Evolutionary conservation across 1,140 invertebrate genomes (phyloP), one percentile per base, ranked within the genome.

Genomic region (Portunus trituberculatus): DNA sequence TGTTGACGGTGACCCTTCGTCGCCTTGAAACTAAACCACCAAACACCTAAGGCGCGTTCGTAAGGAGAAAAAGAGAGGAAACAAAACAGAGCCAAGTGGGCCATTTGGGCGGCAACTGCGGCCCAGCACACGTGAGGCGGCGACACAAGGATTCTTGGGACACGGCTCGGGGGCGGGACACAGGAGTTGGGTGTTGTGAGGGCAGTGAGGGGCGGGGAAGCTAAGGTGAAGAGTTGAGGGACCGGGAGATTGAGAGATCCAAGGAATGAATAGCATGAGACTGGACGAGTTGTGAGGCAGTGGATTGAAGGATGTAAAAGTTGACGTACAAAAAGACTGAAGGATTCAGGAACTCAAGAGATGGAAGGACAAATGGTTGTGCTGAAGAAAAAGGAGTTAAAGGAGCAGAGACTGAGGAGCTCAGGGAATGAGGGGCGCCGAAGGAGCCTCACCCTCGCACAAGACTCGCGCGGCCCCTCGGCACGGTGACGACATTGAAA

Each of bases 381-480:
- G 25, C 0, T 76, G 67, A 76, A n/a, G 25, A 20, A 12, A 14
- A 14, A 59, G 52, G 8, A 76, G 67, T n/a, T 7, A n/a, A n/a
- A 76, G 20, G 67, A 25, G 10, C 3, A n/a, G 1, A 25, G 67
- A 76, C 20, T 76, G 20, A 7, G 25, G 25, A 8, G 67, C 20
- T n/a, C 10, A 76, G 67, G 20, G 67, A n/a, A 8, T n/a, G 67
- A 76, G 67, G 67, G n/a, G 6, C 67, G 20, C 67, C 67, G 67
- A 20, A 25, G 67, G 25, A 76, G 67, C 25, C 67, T 76, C 67
- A 76, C 67, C 25, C 67, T 76, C 52, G 20, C 4, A 76, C 25
- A 76, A 76, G 67, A 76, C 67, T n/a, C 25, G 67, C 67, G 67
- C 67, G 67, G 67, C 67, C 67, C 67, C 67, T 76, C 67, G 67